phyloP scores from a whole-genome alignment of 2,888 invertebrate species.

The Margaritifera margaritifera region DNA sequence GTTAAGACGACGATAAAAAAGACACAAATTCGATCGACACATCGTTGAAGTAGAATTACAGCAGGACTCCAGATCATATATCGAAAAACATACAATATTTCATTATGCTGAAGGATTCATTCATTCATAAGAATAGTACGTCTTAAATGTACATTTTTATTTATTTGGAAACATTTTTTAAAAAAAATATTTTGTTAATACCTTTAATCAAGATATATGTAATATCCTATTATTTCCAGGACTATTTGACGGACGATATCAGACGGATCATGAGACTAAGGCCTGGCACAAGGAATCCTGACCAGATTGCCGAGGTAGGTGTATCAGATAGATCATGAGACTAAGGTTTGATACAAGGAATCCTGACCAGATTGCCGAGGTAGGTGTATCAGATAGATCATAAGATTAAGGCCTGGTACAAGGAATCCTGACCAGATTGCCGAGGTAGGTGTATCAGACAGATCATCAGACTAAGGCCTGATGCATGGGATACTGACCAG shows the following conservation, averaged over 20 bases:
- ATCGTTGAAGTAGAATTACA: no score
- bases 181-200: no score
- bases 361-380: slow-evolving; percentile 53
- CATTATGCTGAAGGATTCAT: no score
- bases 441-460: slow-evolving; percentile 52
- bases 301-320: slow-evolving; percentile 54
- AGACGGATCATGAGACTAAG: slow-evolving; percentile 47
- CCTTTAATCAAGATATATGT: no score
- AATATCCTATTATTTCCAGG: slow-evolving; percentile 20
- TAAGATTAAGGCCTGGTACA: slow-evolving; percentile 49
- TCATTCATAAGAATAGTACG: no score
- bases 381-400: slow-evolving; percentile 50
- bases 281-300: slow-evolving; percentile 50
- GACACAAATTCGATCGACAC: no score
- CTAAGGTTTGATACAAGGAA: slow-evolving; percentile 48
- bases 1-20: no score
- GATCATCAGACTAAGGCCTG: slow-evolving; percentile 50
- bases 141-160: no score
- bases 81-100: no score
- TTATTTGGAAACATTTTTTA: no score
- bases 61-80: no score
- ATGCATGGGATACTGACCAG: slow-evolving; percentile 49
- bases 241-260: slow-evolving; percentile 59
- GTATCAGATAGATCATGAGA: slow-evolving; percentile 50
- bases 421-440: slow-evolving; percentile 51